Evolutionary conservation across 1,140 invertebrate genomes (phyloP).

Genomic region (Diachasma alloeum): DNA sequence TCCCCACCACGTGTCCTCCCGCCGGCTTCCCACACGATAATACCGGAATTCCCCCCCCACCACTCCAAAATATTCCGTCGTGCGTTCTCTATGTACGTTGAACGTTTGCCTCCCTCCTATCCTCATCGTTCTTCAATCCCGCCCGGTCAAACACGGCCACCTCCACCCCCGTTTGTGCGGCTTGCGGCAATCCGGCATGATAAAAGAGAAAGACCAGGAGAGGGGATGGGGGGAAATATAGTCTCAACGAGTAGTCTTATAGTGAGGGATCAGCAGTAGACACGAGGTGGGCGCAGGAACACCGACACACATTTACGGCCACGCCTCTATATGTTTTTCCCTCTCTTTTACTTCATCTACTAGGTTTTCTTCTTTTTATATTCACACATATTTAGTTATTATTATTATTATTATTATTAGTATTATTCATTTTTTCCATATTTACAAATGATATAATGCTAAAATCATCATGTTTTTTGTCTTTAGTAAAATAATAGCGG

Average conservation of each 20-base stretch:
- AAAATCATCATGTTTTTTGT: too few species aligned
- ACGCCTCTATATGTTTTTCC: constrained; percentile 17
- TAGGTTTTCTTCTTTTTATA: not conserved
- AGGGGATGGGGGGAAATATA: not conserved
- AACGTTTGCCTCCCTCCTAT: not conserved
- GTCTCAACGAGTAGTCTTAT: constrained; percentile 28
- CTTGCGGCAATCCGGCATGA: not conserved
- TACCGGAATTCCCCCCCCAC: constrained; percentile 1
- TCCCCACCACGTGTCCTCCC: constrained; percentile 23
- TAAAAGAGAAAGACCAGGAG: not conserved
- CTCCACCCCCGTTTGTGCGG: constrained; percentile 20
- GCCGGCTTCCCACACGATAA: constrained; percentile 15
- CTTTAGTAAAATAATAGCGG: too few species aligned
- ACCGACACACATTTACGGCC: constrained; percentile 35
- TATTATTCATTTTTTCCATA: too few species aligned
- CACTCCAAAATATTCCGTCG: not conserved
- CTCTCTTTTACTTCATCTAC: not conserved
- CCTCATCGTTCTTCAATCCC: not conserved
- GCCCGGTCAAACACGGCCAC: not conserved
- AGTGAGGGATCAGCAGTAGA: constrained; percentile 39
- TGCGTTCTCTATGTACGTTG: not conserved
- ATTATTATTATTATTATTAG: not conserved
- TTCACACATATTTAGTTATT: not conserved
- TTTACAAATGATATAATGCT: too few species aligned
- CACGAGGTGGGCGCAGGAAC: constrained; percentile 52